Base-by-base conservation (phyloP, 2,113 vertebrate genomes). In the Coturnix japonica region DNA sequence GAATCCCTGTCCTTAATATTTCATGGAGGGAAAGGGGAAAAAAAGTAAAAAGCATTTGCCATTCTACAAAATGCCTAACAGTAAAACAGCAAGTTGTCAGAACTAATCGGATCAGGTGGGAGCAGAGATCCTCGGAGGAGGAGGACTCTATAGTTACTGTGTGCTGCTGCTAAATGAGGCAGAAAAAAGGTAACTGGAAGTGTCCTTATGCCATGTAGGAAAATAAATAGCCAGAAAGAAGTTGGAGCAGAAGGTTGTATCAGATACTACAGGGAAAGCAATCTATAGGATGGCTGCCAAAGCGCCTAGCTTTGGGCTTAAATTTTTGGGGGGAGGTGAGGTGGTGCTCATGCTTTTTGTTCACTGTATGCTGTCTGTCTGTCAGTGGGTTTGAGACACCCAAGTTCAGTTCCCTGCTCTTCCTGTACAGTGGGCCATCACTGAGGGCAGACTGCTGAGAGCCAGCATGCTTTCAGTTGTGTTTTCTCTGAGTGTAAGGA, bases 141-240 rank as follows among this genome's bases (percentile, higher is more conserved):
- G 63, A 94, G 23, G 46, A 46, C 76, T 85, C 57, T 81, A 1
- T 71, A 79, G 72, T 85, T 85, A 85, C 61, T 85, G 67, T 54
- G 57, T 67, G 64, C 72, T 94, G 87, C 39, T 91, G 60, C 89
- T 95, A 91, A 96, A 92, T 85, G 79, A 83, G 75, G 79, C 77
- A 83, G 76, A 85, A 80, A 89, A 94, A 93, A 89, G 63, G 76
- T 96, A 77, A 83, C 64, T 92, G 87, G 81, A 93, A 33, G 71
- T 82, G 75, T 82, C 81, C 78, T 53, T 93, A 3, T 89, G 75
- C 39, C 90, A 54, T 81, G 64, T 78, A 87, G 88, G 77, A 82
- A 95, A 94, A 94, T 93, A 89, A 94, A 95, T 67, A 96, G 91
- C 83, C 77, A 80, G 60, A 74, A 92, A 77, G 89, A 74, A 91